Evolutionary conservation across 53 echinoderm and acorn worm species (phyloP).

Genomic region (Glandiceps talaboti): DNA sequence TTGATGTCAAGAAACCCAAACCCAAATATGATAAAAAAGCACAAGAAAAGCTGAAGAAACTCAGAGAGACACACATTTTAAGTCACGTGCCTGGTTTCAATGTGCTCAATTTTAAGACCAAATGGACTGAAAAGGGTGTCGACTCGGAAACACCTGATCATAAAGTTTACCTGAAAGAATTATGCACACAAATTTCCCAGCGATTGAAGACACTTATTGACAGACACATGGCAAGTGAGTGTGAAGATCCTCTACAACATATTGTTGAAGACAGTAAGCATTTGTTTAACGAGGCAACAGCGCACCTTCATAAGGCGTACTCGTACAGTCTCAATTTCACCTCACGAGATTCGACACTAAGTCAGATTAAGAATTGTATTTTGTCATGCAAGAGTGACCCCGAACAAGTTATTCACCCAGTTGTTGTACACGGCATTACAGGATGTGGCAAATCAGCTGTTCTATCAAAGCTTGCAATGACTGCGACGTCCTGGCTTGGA

Average conservation of each 20-base stretch:
- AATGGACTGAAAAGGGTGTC: conserved; percentile 76
- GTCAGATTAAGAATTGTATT: conserved; percentile 55
- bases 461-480: conserved; percentile 55
- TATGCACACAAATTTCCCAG: conserved; percentile 59
- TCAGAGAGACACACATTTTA: conserved; percentile 81
- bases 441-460: conserved; percentile 91
- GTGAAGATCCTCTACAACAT: conserved; percentile 44
- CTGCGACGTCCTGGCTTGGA: conserved; percentile 80
- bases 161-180: conserved; percentile 80
- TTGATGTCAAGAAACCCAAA: conserved; percentile 90
- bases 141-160: conserved; percentile 71
- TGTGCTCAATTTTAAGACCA: conserved; percentile 61
- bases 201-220: conserved; percentile 81
- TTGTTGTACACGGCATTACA: conserved; percentile 73
- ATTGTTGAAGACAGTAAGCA: conserved; percentile 49
- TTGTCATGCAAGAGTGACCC: conserved; percentile 10
- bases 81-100: conserved; percentile 64
- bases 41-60: conserved; percentile 76
- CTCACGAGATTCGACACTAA: conserved; percentile 69
- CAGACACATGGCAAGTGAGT: conserved; percentile 58
- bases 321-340: conserved; percentile 52
- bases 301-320: conserved; percentile 65
- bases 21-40: conserved; percentile 99
- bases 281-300: conserved; percentile 46
- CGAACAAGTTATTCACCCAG: conserved; percentile 47